A percentile compares a stretch with the other conserved stretches of the same genome.
These are phyloP conservation scores for Aldabrachelys gigantea DNA, from an alignment of 2,113 vertebrate genomes.

Conservation along the genomic window DNA sequence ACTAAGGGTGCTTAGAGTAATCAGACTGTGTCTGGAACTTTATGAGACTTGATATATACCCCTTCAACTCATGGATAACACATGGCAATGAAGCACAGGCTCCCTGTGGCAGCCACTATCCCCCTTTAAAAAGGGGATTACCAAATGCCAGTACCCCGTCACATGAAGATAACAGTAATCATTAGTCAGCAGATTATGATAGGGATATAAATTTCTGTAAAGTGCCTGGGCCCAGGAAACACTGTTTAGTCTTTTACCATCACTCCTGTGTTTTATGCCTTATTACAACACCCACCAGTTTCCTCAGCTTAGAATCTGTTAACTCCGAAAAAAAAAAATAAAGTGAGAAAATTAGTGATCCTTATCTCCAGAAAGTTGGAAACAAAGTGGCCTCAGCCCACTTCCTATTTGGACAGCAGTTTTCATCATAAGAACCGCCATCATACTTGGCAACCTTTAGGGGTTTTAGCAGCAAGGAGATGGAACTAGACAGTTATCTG, in stretches of 20 bases:
- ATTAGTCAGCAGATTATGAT: rapidly evolving
- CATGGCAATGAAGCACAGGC: background rate
- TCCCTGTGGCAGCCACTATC: background rate
- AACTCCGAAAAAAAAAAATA: background rate
- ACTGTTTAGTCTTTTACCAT: background rate
- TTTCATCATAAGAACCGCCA: background rate
- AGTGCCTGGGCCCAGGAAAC: background rate
- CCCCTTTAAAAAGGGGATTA: background rate
- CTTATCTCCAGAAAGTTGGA: slow-evolving; percentile 14
- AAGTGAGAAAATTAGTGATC: rapidly evolving
- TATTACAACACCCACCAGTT: background rate
- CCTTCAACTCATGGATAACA: background rate
- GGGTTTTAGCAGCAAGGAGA: background rate
- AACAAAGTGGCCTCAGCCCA: slow-evolving; percentile 23
- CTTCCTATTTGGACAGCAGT: slow-evolving; percentile 7
- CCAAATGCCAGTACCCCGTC: background rate
- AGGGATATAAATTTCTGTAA: rapidly evolving
- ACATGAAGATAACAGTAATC: rapidly evolving
- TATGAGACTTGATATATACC: background rate
- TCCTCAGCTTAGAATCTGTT: background rate
- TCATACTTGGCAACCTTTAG: background rate
- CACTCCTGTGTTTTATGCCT: rapidly evolving
- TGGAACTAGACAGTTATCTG: no score
- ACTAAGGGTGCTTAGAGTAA: background rate
- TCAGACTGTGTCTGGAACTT: background rate